phyloP scores from a whole-genome alignment of 2,113 vertebrate genomes.

The Suricata suricatta region DNA sequence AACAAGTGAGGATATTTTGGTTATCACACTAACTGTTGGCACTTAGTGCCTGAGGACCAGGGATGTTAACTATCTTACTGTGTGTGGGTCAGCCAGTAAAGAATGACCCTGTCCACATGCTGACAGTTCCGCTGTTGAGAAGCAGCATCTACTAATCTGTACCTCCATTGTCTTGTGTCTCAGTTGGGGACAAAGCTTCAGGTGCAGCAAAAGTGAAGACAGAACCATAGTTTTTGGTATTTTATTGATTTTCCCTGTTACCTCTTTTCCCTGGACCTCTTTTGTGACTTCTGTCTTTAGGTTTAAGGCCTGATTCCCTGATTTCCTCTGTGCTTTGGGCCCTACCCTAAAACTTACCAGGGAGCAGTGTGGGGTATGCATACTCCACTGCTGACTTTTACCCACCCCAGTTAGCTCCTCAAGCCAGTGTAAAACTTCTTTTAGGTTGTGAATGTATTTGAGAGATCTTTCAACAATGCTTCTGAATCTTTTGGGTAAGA shows the following conservation, averaged over 20 bases:
- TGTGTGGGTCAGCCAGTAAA: background rate
- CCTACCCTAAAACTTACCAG: background rate
- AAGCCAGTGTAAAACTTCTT: background rate
- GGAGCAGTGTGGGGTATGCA: background rate
- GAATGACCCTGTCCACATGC: background rate
- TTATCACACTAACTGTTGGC: background rate
- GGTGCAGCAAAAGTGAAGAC: constrained; percentile 20
- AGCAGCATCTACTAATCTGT: background rate
- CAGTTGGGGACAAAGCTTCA: background rate
- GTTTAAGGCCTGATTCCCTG: background rate
- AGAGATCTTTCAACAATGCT: background rate
- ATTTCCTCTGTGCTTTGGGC: background rate
- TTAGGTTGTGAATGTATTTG: constrained; percentile 14
- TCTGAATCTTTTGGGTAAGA: background rate
- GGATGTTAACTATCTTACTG: background rate
- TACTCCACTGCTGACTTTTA: background rate
- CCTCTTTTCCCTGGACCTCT: background rate
- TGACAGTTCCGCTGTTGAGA: background rate
- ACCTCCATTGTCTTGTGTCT: background rate
- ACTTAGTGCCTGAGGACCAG: background rate
- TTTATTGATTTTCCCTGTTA: background rate
- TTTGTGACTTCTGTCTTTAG: background rate
- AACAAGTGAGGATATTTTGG: background rate
- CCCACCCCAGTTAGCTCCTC: background rate
- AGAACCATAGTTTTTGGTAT: background rate